phyloP scores from a whole-genome alignment of 2,113 vertebrate genomes.

The Probosciger aterrimus region DNA sequence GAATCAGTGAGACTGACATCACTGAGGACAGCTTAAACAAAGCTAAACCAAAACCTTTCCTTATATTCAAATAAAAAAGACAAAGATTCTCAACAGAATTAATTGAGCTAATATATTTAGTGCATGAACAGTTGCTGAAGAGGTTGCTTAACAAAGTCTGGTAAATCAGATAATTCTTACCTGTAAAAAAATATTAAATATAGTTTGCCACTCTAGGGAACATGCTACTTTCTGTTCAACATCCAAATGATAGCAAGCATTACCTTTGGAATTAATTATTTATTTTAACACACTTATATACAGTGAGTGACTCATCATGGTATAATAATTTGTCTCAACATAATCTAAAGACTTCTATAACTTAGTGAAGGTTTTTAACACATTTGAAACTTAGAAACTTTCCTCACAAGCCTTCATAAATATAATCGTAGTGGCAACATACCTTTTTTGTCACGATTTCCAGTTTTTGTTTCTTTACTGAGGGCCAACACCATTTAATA shows the following conservation, averaged over 20 bases:
- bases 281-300: constrained; percentile 26
- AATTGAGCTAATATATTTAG: background rate
- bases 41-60: background rate
- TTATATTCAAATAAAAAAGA: background rate
- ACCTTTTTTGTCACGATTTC: background rate
- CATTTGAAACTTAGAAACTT: background rate
- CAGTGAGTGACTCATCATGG: background rate
- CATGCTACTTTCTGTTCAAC: background rate
- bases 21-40: background rate
- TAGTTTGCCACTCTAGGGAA: background rate
- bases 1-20: background rate
- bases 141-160: background rate
- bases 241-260: constrained; percentile 1
- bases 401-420: background rate
- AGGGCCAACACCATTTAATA: background rate
- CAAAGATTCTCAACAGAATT: background rate
- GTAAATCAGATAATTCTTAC: background rate
- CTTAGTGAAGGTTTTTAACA: background rate
- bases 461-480: background rate
- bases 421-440: background rate
- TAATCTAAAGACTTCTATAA: background rate
- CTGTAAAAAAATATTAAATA: background rate
- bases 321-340: background rate
- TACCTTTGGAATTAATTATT: constrained; percentile 23
- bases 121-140: background rate